Evolutionary conservation across 2,888 invertebrate species (phyloP).

Genomic region (Drosophila monieri): DNA sequence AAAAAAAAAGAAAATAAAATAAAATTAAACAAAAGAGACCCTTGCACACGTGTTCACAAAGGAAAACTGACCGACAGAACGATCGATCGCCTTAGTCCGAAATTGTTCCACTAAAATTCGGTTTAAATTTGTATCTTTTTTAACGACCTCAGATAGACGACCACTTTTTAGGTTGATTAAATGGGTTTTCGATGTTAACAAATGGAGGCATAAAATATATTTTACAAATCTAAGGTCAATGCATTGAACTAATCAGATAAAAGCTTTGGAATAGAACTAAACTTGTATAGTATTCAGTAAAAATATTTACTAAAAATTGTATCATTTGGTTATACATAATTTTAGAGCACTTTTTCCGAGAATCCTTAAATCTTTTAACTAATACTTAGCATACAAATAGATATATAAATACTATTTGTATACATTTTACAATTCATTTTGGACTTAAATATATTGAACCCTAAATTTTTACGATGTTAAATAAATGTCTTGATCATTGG

Average conservation of each 20-base stretch:
- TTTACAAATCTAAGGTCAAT: not conserved
- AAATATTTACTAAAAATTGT: not conserved
- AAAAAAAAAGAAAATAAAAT: constrained; percentile 35
- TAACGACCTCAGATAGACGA: constrained; percentile 21
- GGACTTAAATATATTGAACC: not conserved
- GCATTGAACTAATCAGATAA: not conserved
- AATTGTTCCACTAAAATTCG: constrained; percentile 56
- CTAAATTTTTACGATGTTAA: not conserved
- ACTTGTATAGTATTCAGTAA: not conserved
- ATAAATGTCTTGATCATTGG: not conserved
- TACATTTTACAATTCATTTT: not conserved
- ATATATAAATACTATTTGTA: not conserved
- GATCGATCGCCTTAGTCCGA: constrained; percentile 43
- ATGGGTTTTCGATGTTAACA: constrained; percentile 36
- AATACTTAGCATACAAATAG: no score
- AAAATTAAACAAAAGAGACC: constrained; percentile 38
- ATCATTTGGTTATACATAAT: no score
- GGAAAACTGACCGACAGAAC: constrained; percentile 60
- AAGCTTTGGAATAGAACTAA: not conserved
- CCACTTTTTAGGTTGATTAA: constrained; percentile 36
- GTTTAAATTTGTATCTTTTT: constrained; percentile 51
- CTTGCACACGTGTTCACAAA: constrained; percentile 77
- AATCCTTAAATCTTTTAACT: no score
- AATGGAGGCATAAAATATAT: constrained; percentile 33
- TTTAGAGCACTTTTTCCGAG: no score